Conservation (phyloP, 2,113 vertebrate species). For the Pontoporia blainvillei region DNA sequence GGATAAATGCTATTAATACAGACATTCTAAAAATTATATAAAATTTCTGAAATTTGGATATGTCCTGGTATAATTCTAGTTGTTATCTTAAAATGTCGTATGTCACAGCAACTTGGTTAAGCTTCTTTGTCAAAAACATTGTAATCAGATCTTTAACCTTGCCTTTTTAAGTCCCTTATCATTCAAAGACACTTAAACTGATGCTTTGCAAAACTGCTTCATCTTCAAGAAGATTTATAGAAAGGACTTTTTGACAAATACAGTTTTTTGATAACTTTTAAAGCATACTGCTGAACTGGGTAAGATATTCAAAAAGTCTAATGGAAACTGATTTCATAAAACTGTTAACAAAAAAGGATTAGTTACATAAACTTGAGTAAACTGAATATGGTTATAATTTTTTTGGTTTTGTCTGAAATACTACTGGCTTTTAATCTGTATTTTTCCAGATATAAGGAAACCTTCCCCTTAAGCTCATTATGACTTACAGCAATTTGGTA, state of each 20-base stretch:
- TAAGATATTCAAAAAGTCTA: not conserved
- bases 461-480: not conserved
- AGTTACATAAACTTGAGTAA: not conserved
- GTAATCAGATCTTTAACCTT: too few relatives aligned
- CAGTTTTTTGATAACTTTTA: not conserved
- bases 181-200: not conserved
- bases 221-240: not conserved
- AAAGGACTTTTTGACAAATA: not conserved
- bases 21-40: too few relatives aligned
- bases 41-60: too few relatives aligned
- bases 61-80: too few relatives aligned
- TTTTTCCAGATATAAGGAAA: not conserved
- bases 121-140: too few relatives aligned
- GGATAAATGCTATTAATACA: too few relatives aligned
- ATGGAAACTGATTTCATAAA: not conserved
- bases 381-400: not conserved
- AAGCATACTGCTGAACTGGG: not conserved
- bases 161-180: too few relatives aligned
- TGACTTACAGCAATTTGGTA: not conserved
- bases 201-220: not conserved
- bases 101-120: too few relatives aligned
- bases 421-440: not conserved
- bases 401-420: not conserved
- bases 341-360: not conserved
- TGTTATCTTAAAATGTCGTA: too few relatives aligned